Evolutionary conservation across 2,888 invertebrate species (phyloP), one percentile per base, ranked within the genome.

Genomic region (Bellardia bayeri): DNA sequence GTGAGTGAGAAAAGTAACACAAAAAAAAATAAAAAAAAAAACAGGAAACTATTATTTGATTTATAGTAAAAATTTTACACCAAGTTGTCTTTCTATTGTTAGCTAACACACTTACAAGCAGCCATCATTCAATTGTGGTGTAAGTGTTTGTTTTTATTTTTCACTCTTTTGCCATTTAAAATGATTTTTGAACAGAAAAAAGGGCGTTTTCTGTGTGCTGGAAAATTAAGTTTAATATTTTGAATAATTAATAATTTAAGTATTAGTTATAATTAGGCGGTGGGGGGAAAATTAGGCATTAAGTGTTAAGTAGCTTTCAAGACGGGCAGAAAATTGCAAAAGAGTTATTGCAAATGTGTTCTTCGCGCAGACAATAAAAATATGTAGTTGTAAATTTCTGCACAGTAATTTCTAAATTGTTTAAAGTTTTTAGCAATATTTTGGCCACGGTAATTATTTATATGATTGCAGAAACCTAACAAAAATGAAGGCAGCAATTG

Each of bases 31-130:
- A 2, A 7, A 7, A 72, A 40, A 63, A 51, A 63, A 37, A 42
- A 23, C 23, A 68, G 3, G 23, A 76, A 78, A 83, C 71, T 74
- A 68, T 85, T 33, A 84, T 74, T 80, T 85, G 84, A 85, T 85
- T 85, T 85, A 85, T 85, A 61, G 84, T 33, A 51, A 68, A 85
- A 84, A 80, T 85, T 85, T 80, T 68, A 66, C 33, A 74, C 74
- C 74, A 85, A 74, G 30, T 72, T 79, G 51, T 82, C 51, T 74
- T 80, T 61, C 54, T 80, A 61, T 80, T 79, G 66, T 79, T 49
- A 58, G 56, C 68, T 45, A 42, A 68, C 13, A 16, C 37, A 23
- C 30, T 9, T 51, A 76, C 42, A 30, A 58, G 13, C 68, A 61
- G 58, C 33, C 33, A 58, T 74, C 37, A 49, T 82, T 49, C 61